Base-by-base conservation (phyloP, 30 jellyfish, hydroid and myxozoan genomes). In the Cassiopea andromeda region DNA sequence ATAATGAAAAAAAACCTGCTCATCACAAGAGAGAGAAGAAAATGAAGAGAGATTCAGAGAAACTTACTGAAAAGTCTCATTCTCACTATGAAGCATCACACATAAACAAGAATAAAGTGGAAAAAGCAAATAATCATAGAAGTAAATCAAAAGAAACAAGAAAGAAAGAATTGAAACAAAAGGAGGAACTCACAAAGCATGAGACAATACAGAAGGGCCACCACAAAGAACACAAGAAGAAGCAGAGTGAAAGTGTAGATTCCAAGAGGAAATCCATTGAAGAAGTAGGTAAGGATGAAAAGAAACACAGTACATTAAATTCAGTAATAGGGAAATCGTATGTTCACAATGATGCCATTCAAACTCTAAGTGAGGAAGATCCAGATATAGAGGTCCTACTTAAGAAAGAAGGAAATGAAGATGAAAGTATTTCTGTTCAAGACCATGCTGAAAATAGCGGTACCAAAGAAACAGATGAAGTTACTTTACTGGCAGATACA, bases 401-500 rank as follows among this genome's bases (percentile, higher is more conserved):
- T 47, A 58, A 59, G 69, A 64, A 66, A 15, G 93, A 10, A 67
- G 67, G 58, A 44, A 19, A 1, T 13, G 38, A 59, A 47, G 54
- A 45, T 47, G 81, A 59, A n/a, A 84, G 10, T n/a, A 70, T 17
- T 64, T 16, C 7, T 61, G n/a, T 45, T 1, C 27, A 80, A 1
- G 45, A 2, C 9, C 2, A 1, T 9, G 46, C 1, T 16, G 12
- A 60, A 12, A 44, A 10, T 1, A 44, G 45, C 0, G 50, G 70
- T 16, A 60, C 10, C 43, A 73, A 16, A 16, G 44, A 64, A 44
- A 7, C 44, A 18, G 48, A 60, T 18, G 85, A 49, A 12, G 68
- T n/a, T 19, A 77, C n/a, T 47, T 7, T 77, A 7, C 78, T 46
- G 0, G 17, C 69, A 68, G 91, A 87, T 69, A 77, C 94, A 4